phyloP scores from a whole-genome alignment of 2,113 vertebrate genomes.

The Eretmodus cyanostictus region DNA sequence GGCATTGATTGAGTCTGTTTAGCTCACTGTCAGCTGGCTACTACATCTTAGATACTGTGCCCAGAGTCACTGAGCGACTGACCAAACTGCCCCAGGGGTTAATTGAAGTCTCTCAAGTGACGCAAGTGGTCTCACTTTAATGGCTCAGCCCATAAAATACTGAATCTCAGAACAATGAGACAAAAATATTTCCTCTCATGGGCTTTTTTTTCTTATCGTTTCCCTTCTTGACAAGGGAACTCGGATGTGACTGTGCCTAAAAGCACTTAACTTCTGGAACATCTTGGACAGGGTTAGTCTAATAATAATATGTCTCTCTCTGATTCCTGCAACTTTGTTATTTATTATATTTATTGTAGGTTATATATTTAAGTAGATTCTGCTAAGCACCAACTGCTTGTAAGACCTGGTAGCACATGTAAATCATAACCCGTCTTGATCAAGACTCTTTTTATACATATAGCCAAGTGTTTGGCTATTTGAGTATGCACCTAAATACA shows the following conservation, averaged over 20 bases:
- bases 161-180: slow-evolving; percentile 56
- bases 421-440: background rate
- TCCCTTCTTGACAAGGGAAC: slow-evolving; percentile 48
- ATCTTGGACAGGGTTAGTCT: slow-evolving; percentile 8
- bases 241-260: slow-evolving; percentile 20
- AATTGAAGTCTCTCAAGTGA: slow-evolving; percentile 68
- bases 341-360: background rate
- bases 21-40: slow-evolving; percentile 24
- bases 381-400: background rate
- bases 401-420: background rate
- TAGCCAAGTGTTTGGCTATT: background rate
- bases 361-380: slow-evolving; percentile 8
- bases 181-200: slow-evolving; percentile 55
- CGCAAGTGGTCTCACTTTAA: slow-evolving; percentile 64
- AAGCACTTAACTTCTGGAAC: slow-evolving; percentile 38
- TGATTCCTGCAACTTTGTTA: background rate
- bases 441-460: background rate
- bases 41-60: slow-evolving; percentile 17
- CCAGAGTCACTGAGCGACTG: slow-evolving; percentile 27
- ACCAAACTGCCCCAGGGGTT: slow-evolving; percentile 66
- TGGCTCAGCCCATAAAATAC: slow-evolving; percentile 63
- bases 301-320: background rate
- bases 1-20: slow-evolving; percentile 47
- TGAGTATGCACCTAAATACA: background rate
- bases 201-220: slow-evolving; percentile 14